These are phyloP conservation scores for Agrilus planipennis DNA, from an alignment of 1,140 invertebrate genomes.

Conservation along the genomic window DNA sequence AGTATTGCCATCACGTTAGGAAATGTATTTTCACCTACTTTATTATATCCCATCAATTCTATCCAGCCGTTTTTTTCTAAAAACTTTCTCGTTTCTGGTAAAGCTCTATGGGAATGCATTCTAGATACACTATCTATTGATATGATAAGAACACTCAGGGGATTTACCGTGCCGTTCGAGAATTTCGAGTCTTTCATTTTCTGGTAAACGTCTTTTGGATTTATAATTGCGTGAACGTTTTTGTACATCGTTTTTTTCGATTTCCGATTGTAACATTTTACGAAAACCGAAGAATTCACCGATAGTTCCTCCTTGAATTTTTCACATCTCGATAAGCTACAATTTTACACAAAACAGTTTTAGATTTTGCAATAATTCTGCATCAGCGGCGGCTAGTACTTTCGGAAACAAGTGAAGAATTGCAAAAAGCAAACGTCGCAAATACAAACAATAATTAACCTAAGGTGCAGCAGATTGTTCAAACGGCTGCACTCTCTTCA, in stretches of 20 bases:
- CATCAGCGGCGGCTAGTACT: no score
- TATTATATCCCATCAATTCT: constrained; percentile 48
- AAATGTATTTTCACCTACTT: constrained; percentile 68
- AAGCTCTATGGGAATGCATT: constrained; percentile 58
- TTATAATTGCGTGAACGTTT: constrained; percentile 38
- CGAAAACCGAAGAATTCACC: no score
- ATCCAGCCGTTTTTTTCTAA: constrained; percentile 41
- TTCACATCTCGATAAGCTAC: no score
- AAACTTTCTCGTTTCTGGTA: constrained; percentile 59
- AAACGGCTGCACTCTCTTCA: no score
- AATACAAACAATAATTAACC: no score
- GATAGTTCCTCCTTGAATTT: no score
- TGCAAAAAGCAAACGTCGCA: no score
- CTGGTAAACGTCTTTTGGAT: constrained; percentile 23
- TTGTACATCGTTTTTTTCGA: constrained; percentile 35
- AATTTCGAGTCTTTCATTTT: constrained; percentile 15
- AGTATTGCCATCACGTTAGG: constrained; percentile 70
- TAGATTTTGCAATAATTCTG: no score
- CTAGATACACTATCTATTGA: constrained; percentile 76
- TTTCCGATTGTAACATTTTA: constrained; percentile 32
- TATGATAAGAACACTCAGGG: constrained; percentile 55
- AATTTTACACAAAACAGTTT: no score
- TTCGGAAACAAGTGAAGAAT: no score
- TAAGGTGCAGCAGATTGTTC: no score
- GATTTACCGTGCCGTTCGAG: constrained; percentile 18